Evolutionary conservation across 2,113 vertebrate genomes (phyloP).

Genomic region (Chascanopsetta lugubris): DNA sequence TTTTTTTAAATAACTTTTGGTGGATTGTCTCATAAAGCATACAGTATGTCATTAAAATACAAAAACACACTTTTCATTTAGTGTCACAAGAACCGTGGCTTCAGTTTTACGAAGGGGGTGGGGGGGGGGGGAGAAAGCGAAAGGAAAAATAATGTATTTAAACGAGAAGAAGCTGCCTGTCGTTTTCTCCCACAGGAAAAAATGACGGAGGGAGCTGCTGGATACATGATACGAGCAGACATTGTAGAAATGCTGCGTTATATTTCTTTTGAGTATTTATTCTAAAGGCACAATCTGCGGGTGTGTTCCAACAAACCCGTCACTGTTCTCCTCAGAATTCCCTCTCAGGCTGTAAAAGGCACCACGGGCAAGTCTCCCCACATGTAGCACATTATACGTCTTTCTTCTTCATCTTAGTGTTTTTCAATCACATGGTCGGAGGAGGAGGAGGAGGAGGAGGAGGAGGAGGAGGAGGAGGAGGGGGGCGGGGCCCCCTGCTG

Average conservation of each 20-base stretch:
- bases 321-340: slow-evolving; percentile 30
- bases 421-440: slow-evolving; percentile 32
- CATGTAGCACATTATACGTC: slow-evolving; percentile 18
- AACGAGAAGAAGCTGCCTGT: slow-evolving; percentile 56
- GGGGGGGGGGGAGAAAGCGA: slow-evolving; percentile 48
- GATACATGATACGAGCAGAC: slow-evolving; percentile 25
- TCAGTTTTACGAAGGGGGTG: slow-evolving; percentile 57
- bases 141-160: slow-evolving; percentile 42
- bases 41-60: slow-evolving; percentile 34
- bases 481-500: background rate
- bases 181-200: slow-evolving; percentile 41
- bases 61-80: slow-evolving; percentile 44
- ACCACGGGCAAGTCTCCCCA: slow-evolving; percentile 34
- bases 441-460: no score
- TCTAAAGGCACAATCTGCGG: slow-evolving; percentile 57
- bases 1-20: slow-evolving; percentile 47
- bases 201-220: slow-evolving; percentile 31
- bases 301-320: slow-evolving; percentile 35
- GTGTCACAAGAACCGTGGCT: slow-evolving; percentile 40
- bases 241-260: slow-evolving; percentile 28
- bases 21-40: slow-evolving; percentile 71
- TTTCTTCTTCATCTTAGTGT: slow-evolving; percentile 53
- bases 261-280: slow-evolving; percentile 17
- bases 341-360: slow-evolving; percentile 35
- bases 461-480: no score